A percentile compares a stretch with the other conserved stretches of the same genome.
These are phyloP conservation scores for Tinamus major DNA, from an alignment of 2,797 vertebrate species.

Conservation along the genomic window DNA sequence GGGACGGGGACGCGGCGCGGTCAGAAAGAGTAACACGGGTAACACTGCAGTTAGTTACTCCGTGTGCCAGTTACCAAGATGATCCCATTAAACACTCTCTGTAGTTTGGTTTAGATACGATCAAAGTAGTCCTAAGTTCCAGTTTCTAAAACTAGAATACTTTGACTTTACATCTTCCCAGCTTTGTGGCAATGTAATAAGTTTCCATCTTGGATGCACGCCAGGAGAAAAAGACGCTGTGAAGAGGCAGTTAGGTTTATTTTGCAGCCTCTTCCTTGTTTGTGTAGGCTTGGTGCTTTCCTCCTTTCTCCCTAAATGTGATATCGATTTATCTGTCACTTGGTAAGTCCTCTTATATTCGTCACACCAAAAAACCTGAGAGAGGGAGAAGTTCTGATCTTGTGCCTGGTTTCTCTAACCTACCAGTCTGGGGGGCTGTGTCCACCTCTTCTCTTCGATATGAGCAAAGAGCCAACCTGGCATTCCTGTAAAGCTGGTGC, in stretches of 20 bases:
- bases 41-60: not conserved
- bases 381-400: not conserved
- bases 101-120: not conserved
- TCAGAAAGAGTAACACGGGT: not conserved
- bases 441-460: conserved; percentile 7
- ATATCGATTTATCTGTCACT: not conserved
- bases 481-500: not conserved
- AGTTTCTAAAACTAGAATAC: not conserved
- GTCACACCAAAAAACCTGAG: not conserved
- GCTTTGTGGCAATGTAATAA: not conserved
- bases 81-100: not conserved
- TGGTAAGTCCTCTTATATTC: not conserved
- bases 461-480: not conserved
- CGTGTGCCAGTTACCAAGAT: not conserved
- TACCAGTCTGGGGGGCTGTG: not conserved
- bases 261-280: not conserved
- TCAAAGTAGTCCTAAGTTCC: not conserved
- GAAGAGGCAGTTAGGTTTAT: not conserved
- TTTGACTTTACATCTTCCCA: not conserved
- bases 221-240: not conserved
- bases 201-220: not conserved
- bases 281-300: not conserved
- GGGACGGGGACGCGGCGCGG: not conserved
- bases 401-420: not conserved
- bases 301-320: not conserved